These are phyloP conservation scores for Phainopepla nitens DNA, from an alignment of 2,113 vertebrate genomes.

Conservation along the genomic window DNA sequence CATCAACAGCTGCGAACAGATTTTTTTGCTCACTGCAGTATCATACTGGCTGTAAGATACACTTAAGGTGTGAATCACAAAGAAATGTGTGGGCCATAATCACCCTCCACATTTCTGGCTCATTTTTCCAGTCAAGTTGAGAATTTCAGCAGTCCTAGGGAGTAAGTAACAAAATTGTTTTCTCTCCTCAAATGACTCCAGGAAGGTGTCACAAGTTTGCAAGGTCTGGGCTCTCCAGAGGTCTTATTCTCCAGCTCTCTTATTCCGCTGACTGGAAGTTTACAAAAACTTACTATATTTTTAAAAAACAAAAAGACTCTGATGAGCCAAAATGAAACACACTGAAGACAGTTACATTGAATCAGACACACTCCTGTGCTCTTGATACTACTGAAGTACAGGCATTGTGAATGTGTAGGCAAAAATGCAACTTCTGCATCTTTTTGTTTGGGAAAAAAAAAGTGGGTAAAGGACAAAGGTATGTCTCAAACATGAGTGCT, in stretches of 20 bases:
- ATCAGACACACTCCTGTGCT: not conserved
- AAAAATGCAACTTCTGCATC: not conserved
- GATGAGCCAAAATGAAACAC: not conserved
- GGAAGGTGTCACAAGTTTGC: not conserved
- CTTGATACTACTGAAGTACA: not conserved
- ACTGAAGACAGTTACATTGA: not conserved
- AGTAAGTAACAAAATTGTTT: not conserved
- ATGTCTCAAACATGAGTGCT: fast-evolving
- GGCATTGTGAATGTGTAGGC: not conserved
- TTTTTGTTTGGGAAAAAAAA: not conserved
- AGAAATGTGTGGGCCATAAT: slow-evolving; percentile 22
- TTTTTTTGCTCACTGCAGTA: not conserved
- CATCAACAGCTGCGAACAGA: slow-evolving; percentile 11
- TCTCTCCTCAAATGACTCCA: not conserved
- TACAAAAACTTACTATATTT: not conserved
- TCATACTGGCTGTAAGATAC: not conserved
- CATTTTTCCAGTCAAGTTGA: not conserved
- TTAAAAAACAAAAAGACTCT: not conserved
- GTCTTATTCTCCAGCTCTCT: not conserved
- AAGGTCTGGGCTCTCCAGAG: not conserved
- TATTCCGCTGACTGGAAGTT: not conserved
- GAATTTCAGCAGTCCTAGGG: not conserved
- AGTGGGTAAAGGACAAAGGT: fast-evolving
- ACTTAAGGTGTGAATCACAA: not conserved
- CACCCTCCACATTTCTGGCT: not conserved